phyloP scores from a whole-genome alignment of 30 jellyfish, hydroid and myxozoan genomes.

The Turritopsis rubra region DNA sequence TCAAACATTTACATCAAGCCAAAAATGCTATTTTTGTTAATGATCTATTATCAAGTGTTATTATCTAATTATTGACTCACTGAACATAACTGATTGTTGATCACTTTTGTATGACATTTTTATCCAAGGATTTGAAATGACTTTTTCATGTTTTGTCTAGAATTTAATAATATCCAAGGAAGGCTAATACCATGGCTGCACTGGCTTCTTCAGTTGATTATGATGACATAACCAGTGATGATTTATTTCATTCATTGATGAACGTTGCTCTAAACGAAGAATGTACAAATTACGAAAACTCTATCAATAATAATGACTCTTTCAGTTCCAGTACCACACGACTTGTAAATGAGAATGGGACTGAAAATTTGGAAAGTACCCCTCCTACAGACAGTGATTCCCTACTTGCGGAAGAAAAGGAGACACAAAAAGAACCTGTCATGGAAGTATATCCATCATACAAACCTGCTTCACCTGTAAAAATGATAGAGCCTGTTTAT shows the following conservation, averaged over 20 bases:
- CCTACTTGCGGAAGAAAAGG: background rate
- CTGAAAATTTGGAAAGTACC: background rate
- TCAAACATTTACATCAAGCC: no score
- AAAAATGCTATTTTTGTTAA: no score
- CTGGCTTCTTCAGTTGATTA: slow-evolving; percentile 10
- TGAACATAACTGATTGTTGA: no score
- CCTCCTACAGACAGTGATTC: background rate
- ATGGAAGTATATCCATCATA: background rate
- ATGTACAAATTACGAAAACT: background rate
- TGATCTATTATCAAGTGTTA: no score
- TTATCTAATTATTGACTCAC: no score
- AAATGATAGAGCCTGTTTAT: slow-evolving; percentile 4
- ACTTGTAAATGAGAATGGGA: background rate
- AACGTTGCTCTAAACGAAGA: slow-evolving; percentile 18
- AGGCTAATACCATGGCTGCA: slow-evolving; percentile 3
- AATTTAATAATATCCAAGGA: no score
- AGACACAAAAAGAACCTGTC: background rate
- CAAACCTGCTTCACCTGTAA: background rate
- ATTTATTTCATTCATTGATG: slow-evolving; percentile 31
- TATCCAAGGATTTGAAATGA: no score
- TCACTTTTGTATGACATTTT: no score
- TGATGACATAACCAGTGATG: slow-evolving; percentile 31
- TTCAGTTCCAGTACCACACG: background rate
- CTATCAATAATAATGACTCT: background rate
- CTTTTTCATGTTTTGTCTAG: no score